A percentile compares a stretch with the other conserved stretches of the same genome.
These are phyloP conservation scores for Dicranocentrus wangi DNA, from an alignment of 2,888 invertebrate species.

Conservation along the genomic window DNA sequence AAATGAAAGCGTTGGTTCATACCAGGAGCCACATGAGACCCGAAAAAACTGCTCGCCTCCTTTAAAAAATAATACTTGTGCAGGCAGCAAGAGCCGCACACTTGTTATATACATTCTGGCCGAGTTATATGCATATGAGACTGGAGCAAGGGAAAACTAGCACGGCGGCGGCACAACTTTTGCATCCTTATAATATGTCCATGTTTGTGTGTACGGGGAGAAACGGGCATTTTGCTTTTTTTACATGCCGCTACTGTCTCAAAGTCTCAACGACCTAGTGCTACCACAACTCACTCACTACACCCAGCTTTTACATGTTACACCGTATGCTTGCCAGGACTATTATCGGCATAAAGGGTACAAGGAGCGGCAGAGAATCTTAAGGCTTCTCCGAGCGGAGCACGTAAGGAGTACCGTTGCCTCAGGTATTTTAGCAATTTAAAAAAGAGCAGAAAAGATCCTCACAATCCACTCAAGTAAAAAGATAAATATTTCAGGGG, in stretches of 20 bases:
- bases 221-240: constrained; percentile 2
- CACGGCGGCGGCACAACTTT: not conserved
- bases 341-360: not conserved
- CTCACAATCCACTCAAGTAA: constrained; percentile 61
- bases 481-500: constrained; percentile 58
- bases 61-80: too few relatives aligned
- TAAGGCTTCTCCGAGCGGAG: not conserved
- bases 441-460: constrained; percentile 52
- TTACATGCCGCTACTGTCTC: constrained; percentile 1
- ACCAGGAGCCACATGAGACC: too few relatives aligned
- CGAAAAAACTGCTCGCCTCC: too few relatives aligned
- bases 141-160: not conserved
- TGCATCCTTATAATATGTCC: not conserved
- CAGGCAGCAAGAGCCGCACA: too few relatives aligned
- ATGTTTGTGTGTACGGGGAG: too few relatives aligned
- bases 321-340: constrained; percentile 25
- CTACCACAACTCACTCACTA: not conserved
- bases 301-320: not conserved
- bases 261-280: constrained; percentile 25
- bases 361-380: not conserved
- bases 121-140: constrained; percentile 19
- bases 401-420: constrained; percentile 25
- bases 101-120: too few relatives aligned
- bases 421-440: constrained; percentile 63
- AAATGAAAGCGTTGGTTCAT: too few relatives aligned